phyloP scores from a whole-genome alignment of 2,888 invertebrate genomes.

The Macaria liturata region DNA sequence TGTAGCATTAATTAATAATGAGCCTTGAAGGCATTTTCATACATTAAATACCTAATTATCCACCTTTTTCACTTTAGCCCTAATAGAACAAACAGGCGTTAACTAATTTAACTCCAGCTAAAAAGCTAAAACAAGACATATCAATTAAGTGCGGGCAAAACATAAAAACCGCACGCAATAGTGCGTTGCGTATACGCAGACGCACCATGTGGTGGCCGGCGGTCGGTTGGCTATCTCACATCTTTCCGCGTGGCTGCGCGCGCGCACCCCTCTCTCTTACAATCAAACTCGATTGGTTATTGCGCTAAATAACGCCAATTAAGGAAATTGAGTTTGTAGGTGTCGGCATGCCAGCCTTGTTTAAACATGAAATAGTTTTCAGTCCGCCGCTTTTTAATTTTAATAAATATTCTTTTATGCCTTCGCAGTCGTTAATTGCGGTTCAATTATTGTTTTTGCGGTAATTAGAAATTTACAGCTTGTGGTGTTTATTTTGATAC shows the following conservation, averaged over 20 bases:
- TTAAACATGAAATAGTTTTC: constrained; percentile 12
- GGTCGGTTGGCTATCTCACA: constrained; percentile 69
- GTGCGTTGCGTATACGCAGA: constrained; percentile 33
- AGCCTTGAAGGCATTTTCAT: too few species aligned
- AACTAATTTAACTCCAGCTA: neutral
- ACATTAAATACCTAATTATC: too few species aligned
- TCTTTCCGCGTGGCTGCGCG: constrained; percentile 67
- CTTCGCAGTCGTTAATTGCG: too few species aligned
- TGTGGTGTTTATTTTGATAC: too few species aligned
- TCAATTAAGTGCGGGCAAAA: constrained; percentile 23
- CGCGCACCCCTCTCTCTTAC: constrained; percentile 49
- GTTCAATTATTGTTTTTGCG: too few species aligned
- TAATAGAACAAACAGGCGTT: constrained; percentile 1
- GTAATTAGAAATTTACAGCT: too few species aligned
- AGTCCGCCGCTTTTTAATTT: constrained; percentile 2
- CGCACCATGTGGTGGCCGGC: constrained; percentile 60
- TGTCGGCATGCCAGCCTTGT: constrained; percentile 24
- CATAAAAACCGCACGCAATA: constrained; percentile 33
- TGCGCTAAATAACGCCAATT: constrained; percentile 46
- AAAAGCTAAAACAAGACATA: constrained; percentile 27
- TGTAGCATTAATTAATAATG: too few species aligned
- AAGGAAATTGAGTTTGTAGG: constrained; percentile 31
- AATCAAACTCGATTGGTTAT: constrained; percentile 43
- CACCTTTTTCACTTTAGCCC: neutral
- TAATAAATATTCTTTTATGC: neutral